Base-by-base conservation (phyloP, 2,888 invertebrate species). In the Leptinotarsa juncta region DNA sequence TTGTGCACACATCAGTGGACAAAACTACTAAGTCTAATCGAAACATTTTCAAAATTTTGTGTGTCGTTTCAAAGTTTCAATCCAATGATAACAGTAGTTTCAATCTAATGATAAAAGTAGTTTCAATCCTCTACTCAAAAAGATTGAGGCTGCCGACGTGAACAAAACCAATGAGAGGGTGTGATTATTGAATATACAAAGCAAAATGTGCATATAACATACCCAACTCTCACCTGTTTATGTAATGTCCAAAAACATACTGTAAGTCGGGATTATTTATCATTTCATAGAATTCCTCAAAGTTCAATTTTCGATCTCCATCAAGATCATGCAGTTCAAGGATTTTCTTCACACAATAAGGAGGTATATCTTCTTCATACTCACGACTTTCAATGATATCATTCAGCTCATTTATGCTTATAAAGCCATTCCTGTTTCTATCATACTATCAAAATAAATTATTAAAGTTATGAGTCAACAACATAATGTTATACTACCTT, bases 271-370 rank as follows among this genome's bases (percentile, higher is more conserved):
- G 91, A 72, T 90, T 85, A 79, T 90, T 89, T 88, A 92, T 91
- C 93, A 94, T 93, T 60, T 91, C 90, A 50, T 93, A 90, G 80
- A 94, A 94, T 88, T 95, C 94, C 23, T 90, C 89, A 82, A 92
- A 93, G 83, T 93, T 93, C 73, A 95, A 87, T 79, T 90, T 90
- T 2, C 94, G 93, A 50, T 93, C 92, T 77, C 89, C 88, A 84
- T 94, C 90, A 53, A 84, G 81, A 86, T 95, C 95, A 0, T 92
- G 92, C 69, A 92, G 89, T 5, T 87, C 86, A 89, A 95, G 90
- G 79, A 95, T 93, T 85, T 91, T 91, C 70, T 90, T 90, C 4
- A 94, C 92, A 77, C 91, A 83, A 77, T 84, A 80, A 12, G 73
- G 68, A 14, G 95, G 94, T 60, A 95, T 90, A 79, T 95, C 94